Evolutionary conservation across 1,140 invertebrate genomes (phyloP).

Genomic region (Pseudomyrmex gracilis): DNA sequence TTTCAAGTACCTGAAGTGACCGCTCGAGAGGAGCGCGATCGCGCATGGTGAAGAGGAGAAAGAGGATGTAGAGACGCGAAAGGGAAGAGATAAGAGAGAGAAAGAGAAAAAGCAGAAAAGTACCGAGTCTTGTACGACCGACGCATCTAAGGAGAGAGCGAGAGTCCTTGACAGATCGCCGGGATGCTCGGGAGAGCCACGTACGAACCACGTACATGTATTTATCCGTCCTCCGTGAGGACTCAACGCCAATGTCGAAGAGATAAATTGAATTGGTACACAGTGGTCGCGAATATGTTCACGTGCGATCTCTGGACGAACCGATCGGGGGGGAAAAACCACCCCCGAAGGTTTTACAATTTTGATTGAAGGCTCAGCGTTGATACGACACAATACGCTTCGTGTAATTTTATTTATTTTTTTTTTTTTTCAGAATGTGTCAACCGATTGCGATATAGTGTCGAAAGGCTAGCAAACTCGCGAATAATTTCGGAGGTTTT

Average conservation of each 20-base stretch:
- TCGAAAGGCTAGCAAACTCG: neutral
- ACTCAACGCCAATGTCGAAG: constrained; percentile 46
- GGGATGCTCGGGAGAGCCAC: constrained; percentile 5
- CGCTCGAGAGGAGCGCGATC: neutral
- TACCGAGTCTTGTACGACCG: constrained; percentile 17
- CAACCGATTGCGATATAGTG: neutral
- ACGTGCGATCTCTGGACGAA: constrained; percentile 30
- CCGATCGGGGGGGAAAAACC: constrained; percentile 36
- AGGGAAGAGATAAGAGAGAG: constrained; percentile 3
- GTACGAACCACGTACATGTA: constrained; percentile 39
- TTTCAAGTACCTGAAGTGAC: constrained; percentile 55
- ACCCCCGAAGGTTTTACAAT: constrained; percentile 61
- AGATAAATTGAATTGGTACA: constrained; percentile 69
- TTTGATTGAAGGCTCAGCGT: constrained; percentile 55
- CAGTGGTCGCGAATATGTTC: constrained; percentile 36
- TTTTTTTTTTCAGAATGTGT: neutral
- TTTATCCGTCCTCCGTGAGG: constrained; percentile 46
- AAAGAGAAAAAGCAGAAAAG: constrained; percentile 25
- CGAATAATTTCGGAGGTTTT: constrained; percentile 18
- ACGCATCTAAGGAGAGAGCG: neutral
- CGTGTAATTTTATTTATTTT: constrained; percentile 29
- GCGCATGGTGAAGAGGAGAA: neutral
- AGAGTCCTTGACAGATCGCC: constrained; percentile 25
- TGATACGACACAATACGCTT: constrained; percentile 39
- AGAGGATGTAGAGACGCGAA: neutral